A percentile compares a stretch with the other conserved stretches of the same genome.
Evolutionary conservation across 2,888 invertebrate genomes (phyloP).

Genomic region (Empis stercorea): DNA sequence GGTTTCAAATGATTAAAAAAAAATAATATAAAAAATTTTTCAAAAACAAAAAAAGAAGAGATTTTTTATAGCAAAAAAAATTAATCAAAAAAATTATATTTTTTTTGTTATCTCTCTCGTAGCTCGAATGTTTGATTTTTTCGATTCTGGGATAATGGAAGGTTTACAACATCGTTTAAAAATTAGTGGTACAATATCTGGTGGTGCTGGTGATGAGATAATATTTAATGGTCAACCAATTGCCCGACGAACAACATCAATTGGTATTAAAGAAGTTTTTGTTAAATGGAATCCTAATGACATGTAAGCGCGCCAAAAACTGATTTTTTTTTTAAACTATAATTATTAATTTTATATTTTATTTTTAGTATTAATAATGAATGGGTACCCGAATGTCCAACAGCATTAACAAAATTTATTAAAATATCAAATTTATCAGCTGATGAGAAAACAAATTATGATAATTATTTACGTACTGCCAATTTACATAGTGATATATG

Average conservation of each 20-base stretch:
- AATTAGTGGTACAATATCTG: slow-evolving; percentile 49
- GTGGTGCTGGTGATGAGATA: slow-evolving; percentile 51
- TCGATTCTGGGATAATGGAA: slow-evolving; percentile 88
- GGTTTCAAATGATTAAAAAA: too few relatives aligned
- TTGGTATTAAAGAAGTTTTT: slow-evolving; percentile 57
- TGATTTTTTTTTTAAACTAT: not conserved
- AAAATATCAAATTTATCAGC: not conserved
- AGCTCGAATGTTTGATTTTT: slow-evolving; percentile 90
- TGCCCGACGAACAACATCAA: slow-evolving; percentile 49
- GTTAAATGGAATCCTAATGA: slow-evolving; percentile 73
- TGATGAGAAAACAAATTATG: not conserved
- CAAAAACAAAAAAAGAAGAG: too few relatives aligned
- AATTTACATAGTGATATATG: slow-evolving; percentile 10
- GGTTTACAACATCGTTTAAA: slow-evolving; percentile 71
- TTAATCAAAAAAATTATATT: too few relatives aligned
- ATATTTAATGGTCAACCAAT: slow-evolving; percentile 57
- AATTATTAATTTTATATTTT: slow-evolving; percentile 5
- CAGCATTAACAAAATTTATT: not conserved
- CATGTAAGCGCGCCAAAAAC: slow-evolving; percentile 66
- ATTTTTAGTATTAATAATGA: slow-evolving; percentile 65
- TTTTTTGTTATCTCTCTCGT: too few relatives aligned
- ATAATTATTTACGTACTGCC: not conserved
- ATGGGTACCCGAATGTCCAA: slow-evolving; percentile 57
- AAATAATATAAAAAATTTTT: too few relatives aligned
- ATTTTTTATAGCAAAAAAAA: too few relatives aligned